Conservation (phyloP, 2,113 vertebrate species). For the Muscicapa adusta region DNA sequence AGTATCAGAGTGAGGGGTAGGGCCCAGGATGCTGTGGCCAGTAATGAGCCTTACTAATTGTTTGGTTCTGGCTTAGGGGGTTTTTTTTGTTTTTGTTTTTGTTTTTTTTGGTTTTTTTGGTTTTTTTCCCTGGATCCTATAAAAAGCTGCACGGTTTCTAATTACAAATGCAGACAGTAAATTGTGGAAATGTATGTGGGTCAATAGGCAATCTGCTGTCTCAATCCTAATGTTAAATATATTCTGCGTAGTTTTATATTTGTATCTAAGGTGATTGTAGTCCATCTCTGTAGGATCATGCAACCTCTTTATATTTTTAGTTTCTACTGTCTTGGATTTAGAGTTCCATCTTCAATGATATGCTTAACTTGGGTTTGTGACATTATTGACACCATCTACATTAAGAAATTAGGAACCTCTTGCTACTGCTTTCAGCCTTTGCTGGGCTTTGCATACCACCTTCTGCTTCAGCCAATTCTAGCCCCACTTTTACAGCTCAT, state of each 20-base stretch:
- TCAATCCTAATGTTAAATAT: neutral
- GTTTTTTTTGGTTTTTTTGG: neutral
- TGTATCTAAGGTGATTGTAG: neutral
- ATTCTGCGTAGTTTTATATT: neutral
- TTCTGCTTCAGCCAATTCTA: neutral
- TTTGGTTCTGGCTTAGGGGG: neutral
- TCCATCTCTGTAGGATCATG: neutral
- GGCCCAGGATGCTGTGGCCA: neutral
- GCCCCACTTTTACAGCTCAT: neutral
- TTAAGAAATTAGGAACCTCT: neutral
- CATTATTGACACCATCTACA: accelerated
- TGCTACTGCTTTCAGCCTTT: neutral
- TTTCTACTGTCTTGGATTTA: neutral
- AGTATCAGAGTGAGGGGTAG: neutral
- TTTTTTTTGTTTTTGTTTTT: neutral
- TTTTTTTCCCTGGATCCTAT: neutral
- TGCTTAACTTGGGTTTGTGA: neutral
- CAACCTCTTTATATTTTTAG: neutral
- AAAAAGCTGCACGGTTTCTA: neutral
- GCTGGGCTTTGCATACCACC: neutral
- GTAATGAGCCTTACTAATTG: neutral
- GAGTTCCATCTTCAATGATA: neutral
- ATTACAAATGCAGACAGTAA: neutral
- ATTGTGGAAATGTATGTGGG: neutral
- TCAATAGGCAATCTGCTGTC: neutral